phyloP scores from a whole-genome alignment of 2,888 invertebrate genomes.

The Aspidiotus destructor region DNA sequence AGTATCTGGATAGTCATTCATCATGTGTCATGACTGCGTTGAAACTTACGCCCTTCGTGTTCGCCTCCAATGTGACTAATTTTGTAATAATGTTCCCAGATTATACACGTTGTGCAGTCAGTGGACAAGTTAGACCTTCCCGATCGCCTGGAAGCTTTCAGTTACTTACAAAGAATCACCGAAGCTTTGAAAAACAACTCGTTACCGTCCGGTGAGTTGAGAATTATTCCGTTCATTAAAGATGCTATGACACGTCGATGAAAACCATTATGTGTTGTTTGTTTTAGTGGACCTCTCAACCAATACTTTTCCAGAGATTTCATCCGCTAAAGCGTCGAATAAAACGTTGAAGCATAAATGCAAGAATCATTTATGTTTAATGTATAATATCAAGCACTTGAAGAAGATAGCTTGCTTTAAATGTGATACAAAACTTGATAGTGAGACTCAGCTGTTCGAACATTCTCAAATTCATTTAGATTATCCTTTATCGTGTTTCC shows the following conservation, averaged over 20 bases:
- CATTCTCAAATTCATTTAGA: conserved; percentile 27
- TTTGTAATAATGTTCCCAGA: not conserved
- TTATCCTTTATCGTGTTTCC: conserved; percentile 22
- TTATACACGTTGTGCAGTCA: conserved; percentile 21
- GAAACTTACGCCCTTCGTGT: not conserved
- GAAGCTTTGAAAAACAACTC: conserved; percentile 26
- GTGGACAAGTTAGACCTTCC: conserved; percentile 19
- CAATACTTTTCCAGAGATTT: not conserved
- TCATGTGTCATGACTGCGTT: not conserved
- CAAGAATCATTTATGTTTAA: conserved; percentile 18
- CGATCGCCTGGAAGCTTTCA: conserved; percentile 23
- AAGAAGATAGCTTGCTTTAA: conserved; percentile 27
- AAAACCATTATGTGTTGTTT: too few relatives aligned
- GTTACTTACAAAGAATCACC: conserved; percentile 25
- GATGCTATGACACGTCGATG: too few relatives aligned
- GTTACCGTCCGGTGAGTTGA: conserved; percentile 8
- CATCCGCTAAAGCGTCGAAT: not conserved
- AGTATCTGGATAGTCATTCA: not conserved
- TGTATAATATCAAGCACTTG: conserved; percentile 24
- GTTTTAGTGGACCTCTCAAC: not conserved
- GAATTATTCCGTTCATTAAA: not conserved
- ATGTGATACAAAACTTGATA: conserved; percentile 23
- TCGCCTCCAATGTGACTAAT: too few relatives aligned
- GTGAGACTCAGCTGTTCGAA: conserved; percentile 24
- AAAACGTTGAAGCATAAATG: conserved; percentile 25